phyloP scores from a whole-genome alignment of 2,113 vertebrate genomes.

The Ranitomeya imitator region DNA sequence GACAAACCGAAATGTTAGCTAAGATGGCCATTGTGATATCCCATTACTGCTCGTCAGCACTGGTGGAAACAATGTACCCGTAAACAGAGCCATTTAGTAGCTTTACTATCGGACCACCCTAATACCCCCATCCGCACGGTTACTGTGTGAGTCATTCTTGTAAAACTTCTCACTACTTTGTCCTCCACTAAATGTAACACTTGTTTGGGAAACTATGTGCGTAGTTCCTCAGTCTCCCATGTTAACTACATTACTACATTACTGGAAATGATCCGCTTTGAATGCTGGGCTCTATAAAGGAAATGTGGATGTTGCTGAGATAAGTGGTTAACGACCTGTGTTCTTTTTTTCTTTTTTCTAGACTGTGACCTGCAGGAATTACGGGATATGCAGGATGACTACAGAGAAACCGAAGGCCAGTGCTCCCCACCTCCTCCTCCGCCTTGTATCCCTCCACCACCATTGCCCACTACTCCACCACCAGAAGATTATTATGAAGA shows the following conservation, averaged over 20 bases:
- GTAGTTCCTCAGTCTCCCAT: background rate
- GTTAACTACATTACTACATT: background rate
- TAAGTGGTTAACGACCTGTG: background rate
- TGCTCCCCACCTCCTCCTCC: conserved; percentile 54
- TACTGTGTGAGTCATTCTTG: conserved; percentile 16
- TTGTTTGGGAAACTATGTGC: background rate
- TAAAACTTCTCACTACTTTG: conserved; percentile 10
- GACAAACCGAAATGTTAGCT: background rate
- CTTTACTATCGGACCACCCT: conserved; percentile 2
- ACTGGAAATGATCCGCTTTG: background rate
- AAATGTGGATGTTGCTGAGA: background rate
- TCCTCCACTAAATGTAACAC: background rate
- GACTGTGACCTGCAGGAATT: conserved; percentile 91
- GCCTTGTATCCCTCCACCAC: conserved; percentile 76
- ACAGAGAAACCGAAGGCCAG: conserved; percentile 73
- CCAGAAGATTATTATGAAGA: conserved; percentile 98
- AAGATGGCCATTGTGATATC: background rate
- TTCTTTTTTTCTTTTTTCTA: conserved; percentile 60
- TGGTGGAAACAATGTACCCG: background rate
- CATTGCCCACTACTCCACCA: conserved; percentile 84
- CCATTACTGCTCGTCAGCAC: background rate
- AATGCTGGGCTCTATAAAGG: background rate
- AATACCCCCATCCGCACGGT: background rate
- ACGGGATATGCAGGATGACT: conserved; percentile 84
- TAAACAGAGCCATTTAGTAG: background rate